These are phyloP conservation scores for Clanis bilineata DNA, from an alignment of 2,888 invertebrate species.

Conservation along the genomic window DNA sequence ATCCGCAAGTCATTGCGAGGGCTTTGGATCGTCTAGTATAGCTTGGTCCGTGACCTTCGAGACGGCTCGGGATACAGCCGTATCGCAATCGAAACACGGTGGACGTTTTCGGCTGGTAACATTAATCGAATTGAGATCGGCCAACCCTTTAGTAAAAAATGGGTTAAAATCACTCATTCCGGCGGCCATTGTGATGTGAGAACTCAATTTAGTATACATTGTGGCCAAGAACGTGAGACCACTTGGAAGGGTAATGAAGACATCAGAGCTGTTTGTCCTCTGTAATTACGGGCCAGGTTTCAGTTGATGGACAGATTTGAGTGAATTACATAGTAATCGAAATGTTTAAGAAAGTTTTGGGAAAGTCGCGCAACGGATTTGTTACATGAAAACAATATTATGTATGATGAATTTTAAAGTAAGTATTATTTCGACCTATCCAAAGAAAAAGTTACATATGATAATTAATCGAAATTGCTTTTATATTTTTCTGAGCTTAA, in stretches of 20 bases:
- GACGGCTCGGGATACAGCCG: conserved; percentile 19
- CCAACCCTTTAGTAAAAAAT: conserved; percentile 80
- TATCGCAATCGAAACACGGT: conserved; percentile 25
- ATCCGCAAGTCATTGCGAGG: conserved; percentile 76
- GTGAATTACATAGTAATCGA: not conserved
- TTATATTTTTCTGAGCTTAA: too few species aligned
- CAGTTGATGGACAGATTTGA: conserved; percentile 21
- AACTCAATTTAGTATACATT: conserved; percentile 77
- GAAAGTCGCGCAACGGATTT: not conserved
- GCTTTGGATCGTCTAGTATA: conserved; percentile 52
- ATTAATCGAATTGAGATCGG: conserved; percentile 79
- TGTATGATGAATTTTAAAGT: too few species aligned
- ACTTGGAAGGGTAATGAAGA: conserved; percentile 68
- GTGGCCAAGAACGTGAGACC: conserved; percentile 58
- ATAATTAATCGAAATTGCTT: too few species aligned
- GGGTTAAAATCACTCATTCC: conserved; percentile 72
- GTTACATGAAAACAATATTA: not conserved
- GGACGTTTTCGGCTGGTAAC: conserved; percentile 53
- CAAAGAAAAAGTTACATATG: too few species aligned
- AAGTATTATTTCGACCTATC: too few species aligned
- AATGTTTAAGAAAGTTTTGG: not conserved
- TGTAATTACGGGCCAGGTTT: conserved; percentile 32
- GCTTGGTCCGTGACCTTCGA: conserved; percentile 60
- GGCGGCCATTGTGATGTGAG: conserved; percentile 76
- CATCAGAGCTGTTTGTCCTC: conserved; percentile 44